phyloP scores from a whole-genome alignment of 2,888 invertebrate species.

The Stenoptilia bipunctidactyla region DNA sequence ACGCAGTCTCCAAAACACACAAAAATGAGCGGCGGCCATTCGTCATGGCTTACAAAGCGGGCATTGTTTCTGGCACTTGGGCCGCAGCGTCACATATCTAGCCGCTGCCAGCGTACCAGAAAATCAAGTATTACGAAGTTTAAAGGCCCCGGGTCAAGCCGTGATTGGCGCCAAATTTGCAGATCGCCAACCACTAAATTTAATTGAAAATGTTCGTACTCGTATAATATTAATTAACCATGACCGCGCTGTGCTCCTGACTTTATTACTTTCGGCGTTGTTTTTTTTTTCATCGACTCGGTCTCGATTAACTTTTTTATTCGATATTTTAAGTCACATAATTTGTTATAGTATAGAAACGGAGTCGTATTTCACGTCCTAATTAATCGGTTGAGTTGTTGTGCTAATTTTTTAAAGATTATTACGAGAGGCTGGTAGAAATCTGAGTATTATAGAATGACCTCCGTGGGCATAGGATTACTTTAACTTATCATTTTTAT shows the following conservation, averaged over 20 bases:
- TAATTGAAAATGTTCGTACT: slow-evolving; percentile 45
- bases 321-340: slow-evolving; percentile 52
- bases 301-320: slow-evolving; percentile 53
- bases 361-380: slow-evolving; percentile 57
- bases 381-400: slow-evolving; percentile 63
- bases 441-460: no score
- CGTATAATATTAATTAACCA: slow-evolving; percentile 43
- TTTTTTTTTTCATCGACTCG: slow-evolving; percentile 43
- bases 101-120: slow-evolving; percentile 39
- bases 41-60: slow-evolving; percentile 53
- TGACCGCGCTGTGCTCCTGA: slow-evolving; percentile 36
- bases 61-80: slow-evolving; percentile 51
- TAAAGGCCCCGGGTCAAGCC: slow-evolving; percentile 25
- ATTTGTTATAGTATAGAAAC: slow-evolving; percentile 49
- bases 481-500: no score
- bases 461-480: no score
- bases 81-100: slow-evolving; percentile 35
- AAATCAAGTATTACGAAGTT: slow-evolving; percentile 28
- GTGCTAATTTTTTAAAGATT: slow-evolving; percentile 54
- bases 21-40: slow-evolving; percentile 55
- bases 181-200: slow-evolving; percentile 32
- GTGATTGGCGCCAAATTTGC: slow-evolving; percentile 24
- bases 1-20: slow-evolving; percentile 57
- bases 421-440: no score
- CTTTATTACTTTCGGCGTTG: slow-evolving; percentile 34